Base-by-base conservation (phyloP, 2,797 vertebrate species). In the Tapirus indicus region DNA sequence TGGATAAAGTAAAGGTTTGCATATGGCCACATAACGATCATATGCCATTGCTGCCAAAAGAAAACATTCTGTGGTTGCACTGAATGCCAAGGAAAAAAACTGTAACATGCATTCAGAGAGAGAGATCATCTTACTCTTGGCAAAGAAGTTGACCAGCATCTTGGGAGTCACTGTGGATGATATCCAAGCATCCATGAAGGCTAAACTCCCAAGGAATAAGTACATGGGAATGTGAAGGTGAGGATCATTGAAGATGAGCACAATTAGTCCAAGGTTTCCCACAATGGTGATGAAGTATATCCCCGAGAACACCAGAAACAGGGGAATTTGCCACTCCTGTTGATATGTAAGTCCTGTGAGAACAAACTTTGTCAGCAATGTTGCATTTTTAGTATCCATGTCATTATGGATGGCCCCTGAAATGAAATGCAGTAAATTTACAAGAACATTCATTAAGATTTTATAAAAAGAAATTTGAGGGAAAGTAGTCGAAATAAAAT, bases 1-100 rank as follows among this genome's bases (percentile, higher is more conserved):
- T 38, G 97, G 71, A 16, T 98, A 98, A 20, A 96, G 89, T 23
- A 98, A 92, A 38, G 97, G 97, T 20, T 96, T 97, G 21, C 96
- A 98, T 71, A 98, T 97, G 41, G 98, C 98, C 64, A 94, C 62
- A 80, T 95, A 98, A 21, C 86, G 84, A 74, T 98, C 95, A 95
- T 97, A 98, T 20, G 95, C 97, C 97, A 97, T 98, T 38, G 58
- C 49, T 56, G 91, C 96, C 49, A 98, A 58, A 20, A 98, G 60
- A 68, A 97, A 97, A 64, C 97, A 97, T 95, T 98, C 97, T 52
- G 96, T 97, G 11, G 94, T 97, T 44, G 49, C 74, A 44, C 84
- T 68, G 11, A 96, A 52, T 49, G 41, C 79, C 86, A 96, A 94
- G 21, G 35, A 66, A 71, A 88, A 82, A 47, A 97, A 96, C 16